These are phyloP conservation scores for Philonicus albiceps DNA, from an alignment of 2,888 invertebrate genomes.

Conservation along the genomic window DNA sequence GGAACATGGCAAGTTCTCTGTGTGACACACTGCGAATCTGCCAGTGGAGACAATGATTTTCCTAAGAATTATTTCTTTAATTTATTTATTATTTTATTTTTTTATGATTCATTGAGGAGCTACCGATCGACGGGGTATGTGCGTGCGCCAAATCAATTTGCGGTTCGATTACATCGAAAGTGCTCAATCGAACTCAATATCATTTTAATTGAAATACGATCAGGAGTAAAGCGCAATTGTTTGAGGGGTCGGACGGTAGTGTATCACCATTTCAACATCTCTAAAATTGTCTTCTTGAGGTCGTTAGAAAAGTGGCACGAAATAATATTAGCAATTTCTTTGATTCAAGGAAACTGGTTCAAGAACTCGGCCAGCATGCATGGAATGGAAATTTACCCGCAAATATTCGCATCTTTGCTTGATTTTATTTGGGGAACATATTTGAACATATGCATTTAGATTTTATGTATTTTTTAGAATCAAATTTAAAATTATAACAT, in stretches of 20 bases:
- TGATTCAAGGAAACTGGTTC: not conserved
- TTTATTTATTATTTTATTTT: not conserved
- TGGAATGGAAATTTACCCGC: not conserved
- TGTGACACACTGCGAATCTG: not conserved
- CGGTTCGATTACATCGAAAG: not conserved
- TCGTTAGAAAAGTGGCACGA: not conserved
- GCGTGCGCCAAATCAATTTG: not conserved
- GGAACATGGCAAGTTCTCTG: not conserved
- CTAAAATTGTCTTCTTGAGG: not conserved
- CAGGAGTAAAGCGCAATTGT: not conserved
- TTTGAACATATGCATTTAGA: too few species aligned
- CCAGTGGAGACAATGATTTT: not conserved
- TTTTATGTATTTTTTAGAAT: too few species aligned
- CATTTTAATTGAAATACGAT: not conserved
- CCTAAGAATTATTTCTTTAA: not conserved
- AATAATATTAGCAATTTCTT: not conserved
- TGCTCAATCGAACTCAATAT: not conserved
- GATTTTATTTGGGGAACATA: not conserved
- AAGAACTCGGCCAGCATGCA: not conserved
- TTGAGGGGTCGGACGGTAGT: not conserved
- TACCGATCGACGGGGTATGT: not conserved
- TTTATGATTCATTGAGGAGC: not conserved
- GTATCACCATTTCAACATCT: not conserved
- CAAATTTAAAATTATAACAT: too few species aligned
- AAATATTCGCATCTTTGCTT: not conserved